Base-by-base conservation (phyloP, 2,113 vertebrate species). In the Hepsetus odoe region DNA sequence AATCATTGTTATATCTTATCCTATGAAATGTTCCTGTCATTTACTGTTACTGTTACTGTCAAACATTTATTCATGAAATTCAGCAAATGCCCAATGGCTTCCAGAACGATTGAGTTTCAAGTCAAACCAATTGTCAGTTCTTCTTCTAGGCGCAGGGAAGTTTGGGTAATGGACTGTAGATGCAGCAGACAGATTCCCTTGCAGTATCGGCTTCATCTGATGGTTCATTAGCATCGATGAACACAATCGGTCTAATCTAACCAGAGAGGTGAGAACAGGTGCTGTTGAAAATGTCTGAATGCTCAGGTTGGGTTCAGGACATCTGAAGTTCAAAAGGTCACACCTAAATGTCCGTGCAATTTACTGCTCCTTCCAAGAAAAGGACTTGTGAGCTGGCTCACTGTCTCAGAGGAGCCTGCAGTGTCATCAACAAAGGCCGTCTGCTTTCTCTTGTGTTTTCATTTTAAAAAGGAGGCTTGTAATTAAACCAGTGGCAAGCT, bases 321-420 rank as follows among this genome's bases (percentile, higher is more conserved):
- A 20, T 62, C 59, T 30, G 12, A 24, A 2, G 22, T 30, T 28
- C 14, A 42, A n/a, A 1, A 42, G 22, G 9, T 58, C 9, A 40
- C 14, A 22, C 33, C 26, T 7, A 59, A 59, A 59, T 59, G n/a
- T 59, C 10, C 18, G 7, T 46, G 55, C 30, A 59, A 8, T 18
- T 59, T 59, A 32, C 24, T 59, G 12, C n/a, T 8, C 11, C n/a
- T 58, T 20, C 51, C 5, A 64, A 83, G 67, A 72, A 35, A 12
- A 75, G 26, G 13, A 13, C 46, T 79, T 72, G 20, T 79, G 75
- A 77, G 75, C 79, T 61, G 67, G 78, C 82, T 77, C 74, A 65
- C 75, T 72, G 68, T 35, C 75, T 42, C 26, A 76, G 30, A 53
- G 8, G 66, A 61, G 78, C 72, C 64, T 55, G 18, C n/a, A 49